Evolutionary conservation across 2,113 vertebrate species (phyloP), one percentile per base, ranked within the genome.

Genomic region (Tympanuchus pallidicinctus): DNA sequence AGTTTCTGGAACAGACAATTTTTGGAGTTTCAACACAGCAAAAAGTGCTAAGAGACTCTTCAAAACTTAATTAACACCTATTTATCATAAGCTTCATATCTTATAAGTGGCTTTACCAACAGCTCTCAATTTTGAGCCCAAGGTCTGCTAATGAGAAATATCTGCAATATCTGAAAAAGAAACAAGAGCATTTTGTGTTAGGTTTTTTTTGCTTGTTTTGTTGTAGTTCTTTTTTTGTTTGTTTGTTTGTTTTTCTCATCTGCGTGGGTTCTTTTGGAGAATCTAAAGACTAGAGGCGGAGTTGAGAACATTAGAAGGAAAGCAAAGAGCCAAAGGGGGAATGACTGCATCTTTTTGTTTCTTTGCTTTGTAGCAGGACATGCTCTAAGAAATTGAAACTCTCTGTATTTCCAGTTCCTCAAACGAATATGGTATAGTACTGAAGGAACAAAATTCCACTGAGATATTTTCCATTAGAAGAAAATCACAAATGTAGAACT

Each of bases 61-160:
- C 57, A 92, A 84, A 93, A 95, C 72, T 32, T 85, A 96, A 94
- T 97, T 96, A 97, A 82, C 92, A 94, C 94, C 93, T 95, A 10
- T 95, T 94, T 88, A 80, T 95, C 54, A 66, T 9, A 22, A 48
- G 57, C 81, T 65, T 88, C 0, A 0, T 88, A 65, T 88, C 27
- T 95, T 89, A 81, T 21, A 88, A 88, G 38, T 81, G 86, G 54
- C 32, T 94, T 66, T 80, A 86, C 48, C 38, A 88, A 70, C 32
- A n/a, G 27, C 36, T 75, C 61, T 79, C n/a, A 92, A 66, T 69
- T 88, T 74, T 92, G n/a, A 59, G 59, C 28, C 82, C 48, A 79
- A 63, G 36, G 20, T 82, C 81, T 74, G n/a, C 72, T 92, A 60
- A 91, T 77, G 54, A 88, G 54, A 81, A 90, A 42, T 38, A 12